Base-by-base conservation (phyloP, 2,888 invertebrate genomes). In the Orthosia cruda region DNA sequence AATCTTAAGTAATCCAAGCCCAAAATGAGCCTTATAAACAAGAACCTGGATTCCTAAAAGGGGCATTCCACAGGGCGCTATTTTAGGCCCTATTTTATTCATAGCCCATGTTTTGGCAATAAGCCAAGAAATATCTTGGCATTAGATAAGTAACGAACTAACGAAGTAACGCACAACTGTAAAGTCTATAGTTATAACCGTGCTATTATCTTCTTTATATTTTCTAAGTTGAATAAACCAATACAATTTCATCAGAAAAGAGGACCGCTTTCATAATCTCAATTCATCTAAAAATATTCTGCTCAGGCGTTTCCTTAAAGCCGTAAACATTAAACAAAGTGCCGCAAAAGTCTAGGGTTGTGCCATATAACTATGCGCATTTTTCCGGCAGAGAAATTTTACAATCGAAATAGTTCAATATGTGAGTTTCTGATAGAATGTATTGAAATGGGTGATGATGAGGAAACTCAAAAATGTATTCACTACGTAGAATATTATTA, bases 211-310 rank as follows among this genome's bases (percentile, higher is more conserved):
- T 59, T 20, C 11, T 32, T 54, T 26, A 61, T 5, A 71, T 32
- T 4, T 20, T 45, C 23, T 45, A 13, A 52, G 52, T 59, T 58
- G n/a, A 58, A 49, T 71, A 59, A 66, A 49, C 71, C 52, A 65
- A 66, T 70, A 70, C 32, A 80, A 77, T 75, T 87, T 74, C 74
- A 78, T 87, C 73, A 77, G 61, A 69, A 1, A 26, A 78, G 26
- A 63, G 57, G 52, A 59, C 62, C 52, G 65, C 73, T 76, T 85
- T 77, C 76, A 69, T 78, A 81, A 87, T 79, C 72, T 62, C 58
- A 40, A 66, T 79, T 58, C 58, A 80, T 85, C 77, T 87, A 73
- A 86, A 87, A 85, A 81, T 86, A 86, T 86, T 86, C 86, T 7
- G 40, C 45, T 54, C 86, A 83, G 83, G 81, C 76, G 67, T 74